A percentile compares a stretch with the other conserved stretches of the same genome.
These are phyloP conservation scores for Euura saliciscinereae DNA, from an alignment of 1,140 invertebrate species.

Conservation along the genomic window DNA sequence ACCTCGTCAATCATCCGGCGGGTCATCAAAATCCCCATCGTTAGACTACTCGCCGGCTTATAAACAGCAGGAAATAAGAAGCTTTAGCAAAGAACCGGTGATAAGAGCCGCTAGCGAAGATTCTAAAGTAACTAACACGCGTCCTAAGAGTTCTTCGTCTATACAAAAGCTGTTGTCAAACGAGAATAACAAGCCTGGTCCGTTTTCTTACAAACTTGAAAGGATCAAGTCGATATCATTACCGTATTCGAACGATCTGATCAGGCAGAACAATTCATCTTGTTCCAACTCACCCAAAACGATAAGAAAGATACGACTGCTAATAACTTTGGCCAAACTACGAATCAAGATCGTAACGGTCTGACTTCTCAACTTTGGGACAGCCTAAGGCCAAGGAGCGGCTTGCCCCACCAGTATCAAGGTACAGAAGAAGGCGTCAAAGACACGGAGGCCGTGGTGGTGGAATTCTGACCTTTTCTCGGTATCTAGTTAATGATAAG, in stretches of 20 bases:
- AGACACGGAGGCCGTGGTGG: not conserved
- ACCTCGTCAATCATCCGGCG: slow-evolving; percentile 38
- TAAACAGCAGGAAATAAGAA: slow-evolving; percentile 34
- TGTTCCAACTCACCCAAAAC: slow-evolving; percentile 14
- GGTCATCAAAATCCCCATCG: slow-evolving; percentile 39
- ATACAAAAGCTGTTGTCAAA: slow-evolving; percentile 38
- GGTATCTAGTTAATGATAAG: not conserved
- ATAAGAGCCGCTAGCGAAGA: slow-evolving; percentile 36
- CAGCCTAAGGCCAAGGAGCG: slow-evolving; percentile 49
- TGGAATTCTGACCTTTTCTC: not conserved
- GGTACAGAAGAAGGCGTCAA: slow-evolving; percentile 52
- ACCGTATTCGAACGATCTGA: slow-evolving; percentile 44
- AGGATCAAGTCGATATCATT: slow-evolving; percentile 47
- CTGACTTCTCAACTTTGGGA: slow-evolving; percentile 45
- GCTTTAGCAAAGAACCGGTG: slow-evolving; percentile 30
- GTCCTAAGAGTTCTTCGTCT: slow-evolving; percentile 28
- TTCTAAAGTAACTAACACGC: slow-evolving; percentile 33
- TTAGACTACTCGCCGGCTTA: slow-evolving; percentile 42
- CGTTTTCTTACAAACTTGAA: slow-evolving; percentile 44
- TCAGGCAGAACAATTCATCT: slow-evolving; percentile 32
- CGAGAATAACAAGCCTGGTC: slow-evolving; percentile 28
- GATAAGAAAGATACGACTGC: slow-evolving; percentile 38
- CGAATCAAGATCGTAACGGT: slow-evolving; percentile 41
- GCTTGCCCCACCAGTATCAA: slow-evolving; percentile 54
- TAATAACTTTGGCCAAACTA: slow-evolving; percentile 26